A percentile compares a stretch with the other conserved stretches of the same genome.
phyloP scores from a whole-genome alignment of 2,113 vertebrate genomes.

The Sceloporus undulatus region DNA sequence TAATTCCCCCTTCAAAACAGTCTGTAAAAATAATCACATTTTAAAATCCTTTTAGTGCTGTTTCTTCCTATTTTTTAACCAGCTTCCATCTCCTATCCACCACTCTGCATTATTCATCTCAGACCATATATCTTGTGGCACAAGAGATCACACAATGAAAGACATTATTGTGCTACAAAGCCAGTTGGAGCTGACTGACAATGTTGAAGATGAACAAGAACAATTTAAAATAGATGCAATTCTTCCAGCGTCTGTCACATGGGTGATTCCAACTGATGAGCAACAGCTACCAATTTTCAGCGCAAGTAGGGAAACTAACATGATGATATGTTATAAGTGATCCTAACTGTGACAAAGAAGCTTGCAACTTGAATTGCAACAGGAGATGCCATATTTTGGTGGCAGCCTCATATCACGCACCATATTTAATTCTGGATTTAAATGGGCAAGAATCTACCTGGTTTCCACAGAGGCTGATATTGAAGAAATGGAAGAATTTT shows the following conservation, averaged over 20 bases:
- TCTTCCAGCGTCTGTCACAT: background rate
- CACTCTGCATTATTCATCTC: background rate
- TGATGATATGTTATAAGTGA: background rate
- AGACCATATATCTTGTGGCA: background rate
- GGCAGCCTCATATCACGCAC: background rate
- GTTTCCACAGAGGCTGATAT: slow-evolving; percentile 94
- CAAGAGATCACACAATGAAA: background rate
- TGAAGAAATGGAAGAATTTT: slow-evolving; percentile 96
- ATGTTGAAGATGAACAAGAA: no score
- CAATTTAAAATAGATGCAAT: background rate
- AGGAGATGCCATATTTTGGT: background rate
- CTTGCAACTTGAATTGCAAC: no score
- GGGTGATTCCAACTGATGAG: background rate
- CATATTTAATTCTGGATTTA: background rate
- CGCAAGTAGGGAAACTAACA: background rate
- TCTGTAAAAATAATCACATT: background rate
- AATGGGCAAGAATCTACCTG: slow-evolving; percentile 80
- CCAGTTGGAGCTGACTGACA: background rate
- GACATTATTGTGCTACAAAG: background rate
- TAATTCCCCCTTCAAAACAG: background rate
- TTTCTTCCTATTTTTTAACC: background rate
- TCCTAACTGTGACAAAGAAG: background rate
- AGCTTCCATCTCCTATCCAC: no score
- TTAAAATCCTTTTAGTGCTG: background rate
- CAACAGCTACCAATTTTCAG: background rate